These are phyloP conservation scores for Ictalurus punctatus DNA, from an alignment of 2,113 vertebrate genomes.

Conservation along the genomic window DNA sequence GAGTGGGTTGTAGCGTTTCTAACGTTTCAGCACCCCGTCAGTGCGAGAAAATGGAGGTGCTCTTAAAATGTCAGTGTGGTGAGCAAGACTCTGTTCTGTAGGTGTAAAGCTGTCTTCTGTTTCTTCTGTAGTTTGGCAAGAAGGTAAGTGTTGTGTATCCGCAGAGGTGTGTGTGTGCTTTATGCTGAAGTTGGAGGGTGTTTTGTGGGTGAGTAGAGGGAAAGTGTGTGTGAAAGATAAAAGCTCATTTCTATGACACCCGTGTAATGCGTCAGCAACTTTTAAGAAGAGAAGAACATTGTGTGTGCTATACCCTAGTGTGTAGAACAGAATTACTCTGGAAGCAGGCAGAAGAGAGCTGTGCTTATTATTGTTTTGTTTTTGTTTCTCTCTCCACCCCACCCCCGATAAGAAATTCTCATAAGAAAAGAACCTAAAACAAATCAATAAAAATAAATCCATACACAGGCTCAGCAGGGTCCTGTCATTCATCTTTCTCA, in stretches of 20 bases:
- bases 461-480: not conserved
- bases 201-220: slow-evolving; percentile 22
- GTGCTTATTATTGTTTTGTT: not conserved
- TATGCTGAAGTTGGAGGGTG: not conserved
- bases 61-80: not conserved
- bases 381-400: not conserved
- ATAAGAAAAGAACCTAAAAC: not conserved
- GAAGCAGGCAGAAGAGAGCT: not conserved
- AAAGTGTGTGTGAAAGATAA: not conserved
- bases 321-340: not conserved
- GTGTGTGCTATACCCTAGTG: not conserved
- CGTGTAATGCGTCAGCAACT: not conserved
- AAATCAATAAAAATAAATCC: not conserved
- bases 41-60: not conserved
- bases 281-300: not conserved
- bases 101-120: not conserved
- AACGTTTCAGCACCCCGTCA: not conserved
- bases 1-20: not conserved
- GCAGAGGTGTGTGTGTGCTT: not conserved
- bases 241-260: not conserved
- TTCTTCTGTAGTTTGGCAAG: not conserved
- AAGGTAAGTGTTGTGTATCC: not conserved
- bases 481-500: not conserved
- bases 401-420: not conserved
- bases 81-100: not conserved